phyloP scores from a whole-genome alignment of 2,113 vertebrate species.

The Pseudonaja textilis region DNA sequence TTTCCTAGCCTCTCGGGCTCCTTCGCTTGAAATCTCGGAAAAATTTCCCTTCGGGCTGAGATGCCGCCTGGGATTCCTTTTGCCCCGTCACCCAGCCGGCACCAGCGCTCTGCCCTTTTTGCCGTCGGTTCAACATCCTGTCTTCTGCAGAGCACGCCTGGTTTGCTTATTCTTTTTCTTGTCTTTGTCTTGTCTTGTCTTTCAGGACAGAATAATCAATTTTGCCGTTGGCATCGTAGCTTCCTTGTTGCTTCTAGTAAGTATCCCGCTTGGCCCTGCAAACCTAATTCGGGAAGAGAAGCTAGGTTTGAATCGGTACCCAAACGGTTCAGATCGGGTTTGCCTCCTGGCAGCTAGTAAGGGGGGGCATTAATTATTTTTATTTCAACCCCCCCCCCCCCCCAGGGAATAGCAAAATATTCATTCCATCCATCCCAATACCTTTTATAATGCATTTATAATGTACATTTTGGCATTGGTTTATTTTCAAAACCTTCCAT shows the following conservation, averaged over 20 bases:
- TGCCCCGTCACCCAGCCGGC: background rate
- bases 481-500: background rate
- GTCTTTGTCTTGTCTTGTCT: background rate
- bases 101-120: background rate
- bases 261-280: constrained; percentile 57
- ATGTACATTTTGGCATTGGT: background rate
- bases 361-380: background rate
- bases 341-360: background rate
- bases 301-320: no score
- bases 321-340: background rate
- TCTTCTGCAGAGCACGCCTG: background rate
- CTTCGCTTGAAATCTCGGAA: background rate
- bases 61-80: background rate
- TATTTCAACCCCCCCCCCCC: no score
- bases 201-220: constrained; percentile 95
- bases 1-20: background rate
- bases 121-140: background rate
- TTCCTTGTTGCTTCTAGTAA: constrained; percentile 87
- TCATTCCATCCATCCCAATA: background rate
- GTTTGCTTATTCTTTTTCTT: background rate
- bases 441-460: background rate
- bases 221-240: constrained; percentile 86
- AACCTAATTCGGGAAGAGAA: background rate
- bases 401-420: background rate
- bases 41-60: no score